phyloP scores from a whole-genome alignment of 2,797 vertebrate genomes.

The Pelobates cultripes region DNA sequence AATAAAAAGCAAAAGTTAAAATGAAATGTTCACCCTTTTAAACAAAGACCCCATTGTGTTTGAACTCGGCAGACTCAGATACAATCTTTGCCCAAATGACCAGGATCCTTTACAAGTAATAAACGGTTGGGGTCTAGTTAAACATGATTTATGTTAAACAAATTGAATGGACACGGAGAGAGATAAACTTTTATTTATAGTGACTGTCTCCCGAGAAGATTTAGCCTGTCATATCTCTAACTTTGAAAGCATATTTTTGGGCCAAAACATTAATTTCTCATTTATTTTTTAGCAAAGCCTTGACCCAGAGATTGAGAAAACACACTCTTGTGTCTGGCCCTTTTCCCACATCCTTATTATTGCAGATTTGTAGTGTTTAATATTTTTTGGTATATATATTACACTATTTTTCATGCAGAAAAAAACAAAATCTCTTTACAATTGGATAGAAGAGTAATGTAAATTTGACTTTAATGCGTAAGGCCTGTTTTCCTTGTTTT shows the following conservation, averaged over 20 bases:
- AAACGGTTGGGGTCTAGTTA: constrained; percentile 37
- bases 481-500: too few relatives aligned
- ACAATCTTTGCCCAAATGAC: constrained; percentile 7
- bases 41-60: background rate
- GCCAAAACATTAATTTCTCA: constrained; percentile 50
- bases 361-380: constrained; percentile 20
- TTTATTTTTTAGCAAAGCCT: constrained; percentile 49
- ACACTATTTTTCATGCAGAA: too few relatives aligned
- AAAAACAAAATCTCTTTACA: too few relatives aligned
- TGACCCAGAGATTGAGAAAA: constrained; percentile 46
- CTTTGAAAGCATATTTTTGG: constrained; percentile 37
- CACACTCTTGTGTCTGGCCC: constrained; percentile 32
- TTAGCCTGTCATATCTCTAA: constrained; percentile 42
- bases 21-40: constrained; percentile 24
- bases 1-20: constrained; percentile 25
- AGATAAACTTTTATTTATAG: constrained; percentile 52
- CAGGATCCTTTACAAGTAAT: constrained; percentile 11
- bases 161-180: constrained; percentile 20
- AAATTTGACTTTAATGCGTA: too few relatives aligned
- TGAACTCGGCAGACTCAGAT: constrained; percentile 7
- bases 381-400: constrained; percentile 19
- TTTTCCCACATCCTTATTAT: constrained; percentile 45
- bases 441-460: too few relatives aligned
- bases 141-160: constrained; percentile 42
- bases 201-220: constrained; percentile 38